phyloP scores from a whole-genome alignment of 1,140 invertebrate genomes.

The Bombyx mandarina region DNA sequence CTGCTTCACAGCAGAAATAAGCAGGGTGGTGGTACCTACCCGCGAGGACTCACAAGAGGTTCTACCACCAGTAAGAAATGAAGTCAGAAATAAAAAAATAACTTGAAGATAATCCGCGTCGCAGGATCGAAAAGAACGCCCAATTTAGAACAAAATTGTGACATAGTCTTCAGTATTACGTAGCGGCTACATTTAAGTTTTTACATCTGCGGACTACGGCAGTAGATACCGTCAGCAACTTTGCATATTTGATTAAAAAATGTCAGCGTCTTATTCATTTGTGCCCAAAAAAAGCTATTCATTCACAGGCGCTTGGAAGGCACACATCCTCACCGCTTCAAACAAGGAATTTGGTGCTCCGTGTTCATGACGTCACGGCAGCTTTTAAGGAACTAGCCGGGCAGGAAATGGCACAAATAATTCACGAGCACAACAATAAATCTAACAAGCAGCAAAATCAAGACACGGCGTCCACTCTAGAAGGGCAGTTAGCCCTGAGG shows the following conservation, averaged over 20 bases:
- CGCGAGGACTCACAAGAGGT: too few species aligned
- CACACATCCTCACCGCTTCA: slow-evolving; percentile 83
- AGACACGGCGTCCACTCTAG: slow-evolving; percentile 60
- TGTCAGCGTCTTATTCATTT: not conserved
- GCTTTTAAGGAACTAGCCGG: slow-evolving; percentile 80
- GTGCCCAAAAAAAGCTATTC: not conserved
- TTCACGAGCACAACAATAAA: slow-evolving; percentile 60
- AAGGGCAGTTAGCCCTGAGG: slow-evolving; percentile 78
- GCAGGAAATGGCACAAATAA: slow-evolving; percentile 72
- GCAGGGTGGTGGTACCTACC: too few species aligned
- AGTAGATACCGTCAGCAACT: too few species aligned
- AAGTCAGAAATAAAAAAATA: too few species aligned
- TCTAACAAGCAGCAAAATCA: slow-evolving; percentile 50
- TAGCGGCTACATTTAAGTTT: not conserved
- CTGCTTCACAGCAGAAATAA: too few species aligned
- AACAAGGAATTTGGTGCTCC: slow-evolving; percentile 83
- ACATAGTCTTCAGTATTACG: not conserved
- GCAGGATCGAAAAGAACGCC: too few species aligned
- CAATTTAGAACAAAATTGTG: too few species aligned
- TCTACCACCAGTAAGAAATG: too few species aligned
- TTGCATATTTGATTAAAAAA: too few species aligned
- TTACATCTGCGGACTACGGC: too few species aligned
- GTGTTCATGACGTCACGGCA: slow-evolving; percentile 85
- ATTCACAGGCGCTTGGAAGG: slow-evolving; percentile 76
- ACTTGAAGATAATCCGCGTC: too few species aligned